Evolutionary conservation across 1,140 invertebrate genomes (phyloP), one percentile per base, ranked within the genome.

Genomic region (Tachypleus tridentatus): DNA sequence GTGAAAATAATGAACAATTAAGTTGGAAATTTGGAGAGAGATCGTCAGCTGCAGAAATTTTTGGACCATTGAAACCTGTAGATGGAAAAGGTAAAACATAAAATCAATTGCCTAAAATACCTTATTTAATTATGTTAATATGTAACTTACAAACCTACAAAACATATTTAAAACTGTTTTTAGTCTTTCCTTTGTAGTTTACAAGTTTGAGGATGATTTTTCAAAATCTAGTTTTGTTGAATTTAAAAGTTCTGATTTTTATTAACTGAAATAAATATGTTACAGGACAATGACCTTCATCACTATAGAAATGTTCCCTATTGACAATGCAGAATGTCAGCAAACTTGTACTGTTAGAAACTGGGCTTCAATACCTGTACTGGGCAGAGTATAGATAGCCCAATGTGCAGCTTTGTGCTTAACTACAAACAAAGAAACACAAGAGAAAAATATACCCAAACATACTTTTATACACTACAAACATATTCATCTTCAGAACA

Each of bases 11-110:
- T n/a, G 4, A 49, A 9, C 62, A 60, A 6, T 10, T 67, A 4
- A 6, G 9, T 3, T 67, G 66, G 66, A 61, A 67, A 60, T 67
- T 67, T n/a, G 66, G 66, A 9, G 63, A 59, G 7, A 52, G 6
- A 9, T 47, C 60, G 4, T 29, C 29, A 3, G 5, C 62, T 11
- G 29, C 29, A 29, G 60, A 62, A 9, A 67, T 59, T 51, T 64
- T 63, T 3, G 66, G 66, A 51, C 66, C 66, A 3, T 62, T 58
- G 9, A 4, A 64, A 7, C 66, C 66, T n/a, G 11, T 64, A 7
- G n/a, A 51, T 50, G 66, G 66, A 56, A 64, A 64, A 59, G 66
- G 66, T 67, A 62, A 56, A 50, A 47, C 62, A 29, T 29, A 29
- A 29, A 11, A 3, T 6, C 0, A 5, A 8, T 47, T 5, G 7